These are phyloP conservation scores for Charaxes varanes DNA, from an alignment of 1,140 invertebrate genomes.

Conservation along the genomic window DNA sequence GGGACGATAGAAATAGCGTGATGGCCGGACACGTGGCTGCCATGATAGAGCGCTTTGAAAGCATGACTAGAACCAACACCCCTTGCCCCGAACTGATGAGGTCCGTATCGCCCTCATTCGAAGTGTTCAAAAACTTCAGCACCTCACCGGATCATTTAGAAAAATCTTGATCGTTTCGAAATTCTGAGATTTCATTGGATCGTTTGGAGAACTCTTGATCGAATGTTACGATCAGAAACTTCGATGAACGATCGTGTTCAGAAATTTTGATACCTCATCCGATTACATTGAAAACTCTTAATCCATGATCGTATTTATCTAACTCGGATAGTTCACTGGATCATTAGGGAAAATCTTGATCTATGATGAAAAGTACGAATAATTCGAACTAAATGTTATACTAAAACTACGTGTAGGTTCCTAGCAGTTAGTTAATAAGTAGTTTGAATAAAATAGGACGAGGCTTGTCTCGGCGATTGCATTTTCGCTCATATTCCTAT, in stretches of 20 bases:
- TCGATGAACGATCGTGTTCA: no score
- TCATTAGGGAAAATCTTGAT: no score
- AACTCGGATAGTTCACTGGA: no score
- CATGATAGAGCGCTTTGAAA: constrained; percentile 68
- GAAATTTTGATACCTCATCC: no score
- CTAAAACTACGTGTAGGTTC: constrained; percentile 16
- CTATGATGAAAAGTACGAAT: no score
- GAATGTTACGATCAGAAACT: no score
- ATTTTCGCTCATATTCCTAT: not conserved
- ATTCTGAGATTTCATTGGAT: no score
- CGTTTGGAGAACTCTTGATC: no score
- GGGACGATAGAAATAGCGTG: constrained; percentile 38
- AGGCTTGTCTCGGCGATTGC: not conserved
- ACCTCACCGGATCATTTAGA: constrained; percentile 49
- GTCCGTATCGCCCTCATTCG: constrained; percentile 45
- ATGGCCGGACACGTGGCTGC: constrained; percentile 70
- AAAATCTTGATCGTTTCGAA: no score
- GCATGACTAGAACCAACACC: constrained; percentile 61
- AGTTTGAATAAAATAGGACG: not conserved
- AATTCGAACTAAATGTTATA: constrained; percentile 6
- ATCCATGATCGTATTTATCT: no score
- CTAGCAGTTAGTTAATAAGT: constrained; percentile 15
- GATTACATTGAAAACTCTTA: no score
- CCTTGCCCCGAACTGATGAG: constrained; percentile 53
- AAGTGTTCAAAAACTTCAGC: constrained; percentile 42